A percentile compares a stretch with the other conserved stretches of the same genome.
These are phyloP conservation scores for Podarcis siculus DNA, from an alignment of 2,797 vertebrate species.

Conservation along the genomic window DNA sequence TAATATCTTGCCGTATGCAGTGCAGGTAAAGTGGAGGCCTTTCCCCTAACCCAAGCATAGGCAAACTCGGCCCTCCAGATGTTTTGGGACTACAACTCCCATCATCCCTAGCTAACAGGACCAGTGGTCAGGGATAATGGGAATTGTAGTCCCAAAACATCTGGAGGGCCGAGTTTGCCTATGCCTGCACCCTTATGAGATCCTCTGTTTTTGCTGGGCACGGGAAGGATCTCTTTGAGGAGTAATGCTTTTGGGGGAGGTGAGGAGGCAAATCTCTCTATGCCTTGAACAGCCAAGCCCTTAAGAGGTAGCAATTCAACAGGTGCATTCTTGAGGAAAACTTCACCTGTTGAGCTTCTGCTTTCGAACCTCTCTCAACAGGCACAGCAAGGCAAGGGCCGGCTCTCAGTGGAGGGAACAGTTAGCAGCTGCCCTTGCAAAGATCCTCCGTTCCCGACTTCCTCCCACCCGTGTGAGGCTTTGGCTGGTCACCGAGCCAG, in stretches of 20 bases:
- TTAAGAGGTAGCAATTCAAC: not conserved
- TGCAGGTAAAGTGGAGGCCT: not conserved
- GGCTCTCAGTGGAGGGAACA: not conserved
- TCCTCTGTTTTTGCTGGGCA: not conserved
- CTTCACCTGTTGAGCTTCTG: not conserved
- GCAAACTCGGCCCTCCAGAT: too few species aligned
- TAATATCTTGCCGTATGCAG: not conserved
- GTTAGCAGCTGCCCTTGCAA: not conserved
- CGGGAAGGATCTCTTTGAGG: not conserved
- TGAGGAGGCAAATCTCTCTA: not conserved
- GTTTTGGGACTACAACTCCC: too few species aligned
- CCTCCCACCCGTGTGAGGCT: slow-evolving; percentile 40
- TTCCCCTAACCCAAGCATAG: not conserved
- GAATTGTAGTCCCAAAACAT: too few species aligned
- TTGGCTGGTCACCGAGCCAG: slow-evolving; percentile 24
- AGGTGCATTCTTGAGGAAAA: not conserved
- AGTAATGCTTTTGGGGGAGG: not conserved
- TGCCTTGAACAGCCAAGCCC: not conserved
- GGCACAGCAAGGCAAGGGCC: not conserved
- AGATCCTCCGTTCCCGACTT: not conserved
- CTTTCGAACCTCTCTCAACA: not conserved
- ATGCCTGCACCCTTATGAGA: too few species aligned
- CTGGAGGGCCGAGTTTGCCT: too few species aligned
- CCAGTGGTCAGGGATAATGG: too few species aligned
- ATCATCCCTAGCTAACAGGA: too few species aligned